A percentile compares a stretch with the other conserved stretches of the same genome.
Conservation (phyloP, 2,888 invertebrate species). For the Glaucopsyche alexis region DNA sequence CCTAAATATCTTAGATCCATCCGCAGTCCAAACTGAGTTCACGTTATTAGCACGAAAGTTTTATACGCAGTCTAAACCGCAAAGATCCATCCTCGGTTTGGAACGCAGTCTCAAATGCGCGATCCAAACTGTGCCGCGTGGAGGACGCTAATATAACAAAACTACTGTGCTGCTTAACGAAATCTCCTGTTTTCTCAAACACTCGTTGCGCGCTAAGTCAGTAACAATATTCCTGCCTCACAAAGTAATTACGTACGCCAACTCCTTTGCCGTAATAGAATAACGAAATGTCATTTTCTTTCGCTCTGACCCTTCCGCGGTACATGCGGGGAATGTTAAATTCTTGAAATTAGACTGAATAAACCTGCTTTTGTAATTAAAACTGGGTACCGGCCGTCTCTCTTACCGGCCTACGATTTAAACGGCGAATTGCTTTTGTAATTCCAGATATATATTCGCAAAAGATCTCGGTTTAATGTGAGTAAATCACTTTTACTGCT, state of each 20-base stretch:
- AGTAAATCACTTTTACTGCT: slow-evolving; percentile 76
- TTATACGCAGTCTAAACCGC: too few relatives aligned
- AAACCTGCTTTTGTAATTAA: slow-evolving; percentile 77
- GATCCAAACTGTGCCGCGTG: too few relatives aligned
- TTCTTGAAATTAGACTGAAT: slow-evolving; percentile 77
- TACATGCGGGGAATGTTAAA: slow-evolving; percentile 77
- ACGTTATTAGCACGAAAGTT: too few relatives aligned
- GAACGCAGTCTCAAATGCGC: too few relatives aligned
- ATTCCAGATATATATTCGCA: slow-evolving; percentile 76
- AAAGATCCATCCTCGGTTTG: too few relatives aligned
- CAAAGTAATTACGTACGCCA: slow-evolving; percentile 70
- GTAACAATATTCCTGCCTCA: slow-evolving; percentile 45
- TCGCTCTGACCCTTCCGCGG: slow-evolving; percentile 76
- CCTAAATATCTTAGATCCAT: too few relatives aligned
- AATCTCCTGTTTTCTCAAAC: slow-evolving; percentile 23
- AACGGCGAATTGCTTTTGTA: slow-evolving; percentile 77
- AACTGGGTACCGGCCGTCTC: slow-evolving; percentile 73
- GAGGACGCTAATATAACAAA: not conserved
- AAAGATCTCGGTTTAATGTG: slow-evolving; percentile 66
- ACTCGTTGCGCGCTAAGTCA: slow-evolving; percentile 21
- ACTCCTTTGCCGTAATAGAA: slow-evolving; percentile 75
- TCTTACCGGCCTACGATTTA: slow-evolving; percentile 78
- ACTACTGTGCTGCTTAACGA: not conserved
- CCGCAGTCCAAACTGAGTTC: too few relatives aligned
- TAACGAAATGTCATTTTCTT: slow-evolving; percentile 80